phyloP scores from a whole-genome alignment of 2,888 invertebrate genomes.

The Stramonita haemastoma region DNA sequence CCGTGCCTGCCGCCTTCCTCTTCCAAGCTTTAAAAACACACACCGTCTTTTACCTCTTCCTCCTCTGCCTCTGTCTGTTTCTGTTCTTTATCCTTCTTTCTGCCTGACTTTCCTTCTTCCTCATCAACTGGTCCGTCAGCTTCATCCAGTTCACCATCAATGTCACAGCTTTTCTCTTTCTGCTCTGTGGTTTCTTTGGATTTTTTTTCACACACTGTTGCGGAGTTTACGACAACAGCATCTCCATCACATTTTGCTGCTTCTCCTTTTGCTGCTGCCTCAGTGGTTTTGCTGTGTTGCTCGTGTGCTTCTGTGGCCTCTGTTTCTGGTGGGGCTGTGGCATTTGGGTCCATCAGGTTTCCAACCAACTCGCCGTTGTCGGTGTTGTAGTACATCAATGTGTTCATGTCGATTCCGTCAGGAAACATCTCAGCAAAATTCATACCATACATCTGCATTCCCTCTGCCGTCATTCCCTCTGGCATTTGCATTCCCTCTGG shows the following conservation, averaged over 20 bases:
- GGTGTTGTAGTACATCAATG: not conserved
- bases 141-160: not conserved
- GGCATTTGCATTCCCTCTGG: constrained; percentile 7
- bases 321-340: not conserved
- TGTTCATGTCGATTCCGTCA: constrained; percentile 8
- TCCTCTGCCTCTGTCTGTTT: not conserved
- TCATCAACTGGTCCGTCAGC: not conserved
- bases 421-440: constrained; percentile 15
- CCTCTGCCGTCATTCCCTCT: not conserved
- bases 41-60: not conserved
- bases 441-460: not conserved
- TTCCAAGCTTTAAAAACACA: not conserved
- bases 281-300: not conserved
- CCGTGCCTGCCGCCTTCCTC: not conserved
- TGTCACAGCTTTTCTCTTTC: not conserved
- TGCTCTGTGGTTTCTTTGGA: not conserved
- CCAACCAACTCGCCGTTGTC: not conserved
- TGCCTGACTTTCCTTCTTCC: not conserved
- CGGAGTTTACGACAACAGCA: not conserved
- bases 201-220: not conserved
- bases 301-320: not conserved
- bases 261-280: not conserved
- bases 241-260: not conserved
- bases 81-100: not conserved
- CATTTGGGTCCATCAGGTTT: not conserved